Base-by-base conservation (phyloP, 2,797 vertebrate genomes). In the Lagorchestes hirsutus region DNA sequence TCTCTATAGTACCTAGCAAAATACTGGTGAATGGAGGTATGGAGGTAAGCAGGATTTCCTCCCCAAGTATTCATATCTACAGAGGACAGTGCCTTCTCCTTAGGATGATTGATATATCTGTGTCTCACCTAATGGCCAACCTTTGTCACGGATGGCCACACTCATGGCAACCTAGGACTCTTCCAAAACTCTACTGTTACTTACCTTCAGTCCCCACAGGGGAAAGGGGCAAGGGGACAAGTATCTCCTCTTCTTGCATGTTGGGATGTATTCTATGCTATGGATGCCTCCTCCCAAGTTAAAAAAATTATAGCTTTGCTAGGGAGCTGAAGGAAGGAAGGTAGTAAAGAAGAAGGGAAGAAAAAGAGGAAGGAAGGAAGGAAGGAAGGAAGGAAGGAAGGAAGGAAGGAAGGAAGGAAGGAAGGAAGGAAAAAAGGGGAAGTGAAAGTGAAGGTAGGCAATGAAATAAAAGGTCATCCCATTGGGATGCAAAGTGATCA, bases 401-500 rank as follows among this genome's bases (percentile, higher is more conserved):
- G 82, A 93, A 93, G 57, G 87, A 54, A 46, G 50, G 94, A 93
- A 10, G 5, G 82, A 93, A 93, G 57, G 87, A 50, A 46, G 50
- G 94, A 93, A 10, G 52, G 52, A 52, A 5, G 5, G 52, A 52
- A 52, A 6, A 1, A 52, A 95, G 87, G 40, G 18, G 40, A 94
- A 34, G 31, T 13, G 34, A 67, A 67, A 67, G 14, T 92, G 95
- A 94, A 74, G 1, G 6, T 55, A 92, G 31, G 50, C 52, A 27
- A 24, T 57, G 87, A 93, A 94, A 58, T 55, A 11, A 59, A 96
- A 34, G 2, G 50, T 90, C 58, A 94, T 93, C 67, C 34, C 13
- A 0, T 29, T 31, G 11, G 91, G 95, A 59, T 93, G 55, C 82
- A 93, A 96, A 96, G 59, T 16, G 50, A 90, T 57, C 27, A 34